These are phyloP conservation scores for Botia almorhae DNA, from an alignment of 2,797 vertebrate genomes.

Conservation along the genomic window DNA sequence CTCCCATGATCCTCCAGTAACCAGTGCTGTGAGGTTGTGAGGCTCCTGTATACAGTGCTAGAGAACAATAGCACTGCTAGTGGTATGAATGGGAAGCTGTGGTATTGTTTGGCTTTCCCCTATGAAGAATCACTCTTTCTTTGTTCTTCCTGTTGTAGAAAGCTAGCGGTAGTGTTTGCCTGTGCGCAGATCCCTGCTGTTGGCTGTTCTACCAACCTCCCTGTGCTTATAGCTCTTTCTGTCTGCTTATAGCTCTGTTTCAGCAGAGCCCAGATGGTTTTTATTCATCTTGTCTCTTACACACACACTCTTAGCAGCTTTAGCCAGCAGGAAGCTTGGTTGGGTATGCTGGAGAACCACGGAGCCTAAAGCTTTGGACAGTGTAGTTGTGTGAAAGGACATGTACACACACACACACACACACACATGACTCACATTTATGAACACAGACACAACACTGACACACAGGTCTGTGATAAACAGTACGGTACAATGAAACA, in stretches of 20 bases:
- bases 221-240: slow-evolving; percentile 38
- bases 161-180: slow-evolving; percentile 59
- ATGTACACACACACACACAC: slow-evolving; percentile 52
- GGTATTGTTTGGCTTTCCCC: slow-evolving; percentile 57
- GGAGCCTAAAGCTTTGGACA: slow-evolving; percentile 70
- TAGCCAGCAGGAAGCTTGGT: slow-evolving; percentile 79
- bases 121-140: slow-evolving; percentile 65
- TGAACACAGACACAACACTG: slow-evolving; percentile 32
- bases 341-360: slow-evolving; percentile 76
- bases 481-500: slow-evolving; percentile 31
- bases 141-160: slow-evolving; percentile 65
- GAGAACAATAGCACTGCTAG: slow-evolving; percentile 26
- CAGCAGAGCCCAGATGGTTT: slow-evolving; percentile 81
- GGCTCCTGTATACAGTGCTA: slow-evolving; percentile 30
- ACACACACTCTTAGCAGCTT: slow-evolving; percentile 60
- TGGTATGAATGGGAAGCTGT: slow-evolving; percentile 48
- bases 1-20: slow-evolving; percentile 22
- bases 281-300: slow-evolving; percentile 74
- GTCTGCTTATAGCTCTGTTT: slow-evolving; percentile 53
- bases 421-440: slow-evolving; percentile 55
- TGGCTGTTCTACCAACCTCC: slow-evolving; percentile 69
- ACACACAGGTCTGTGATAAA: slow-evolving; percentile 29
- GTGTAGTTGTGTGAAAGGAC: slow-evolving; percentile 65
- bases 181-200: slow-evolving; percentile 69
- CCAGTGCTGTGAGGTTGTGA: slow-evolving; percentile 17